Conservation (phyloP, 2,113 vertebrate genomes). For the Furnarius figulus region DNA sequence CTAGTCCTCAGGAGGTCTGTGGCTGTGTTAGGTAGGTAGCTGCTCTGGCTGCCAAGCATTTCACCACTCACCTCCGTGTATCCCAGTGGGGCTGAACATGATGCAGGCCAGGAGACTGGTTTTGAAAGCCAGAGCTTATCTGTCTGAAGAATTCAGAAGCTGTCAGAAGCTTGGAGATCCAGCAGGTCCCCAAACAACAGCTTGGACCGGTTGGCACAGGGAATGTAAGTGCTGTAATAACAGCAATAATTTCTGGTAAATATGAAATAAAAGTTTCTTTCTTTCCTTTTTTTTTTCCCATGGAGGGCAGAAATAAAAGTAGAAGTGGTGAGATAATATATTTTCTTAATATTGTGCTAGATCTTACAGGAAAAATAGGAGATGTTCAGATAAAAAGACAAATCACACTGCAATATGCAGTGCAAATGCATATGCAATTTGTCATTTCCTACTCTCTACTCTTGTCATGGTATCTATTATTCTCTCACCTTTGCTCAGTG, state of each 20-base stretch:
- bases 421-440: neutral
- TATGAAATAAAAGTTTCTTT: neutral
- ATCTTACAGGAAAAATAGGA: neutral
- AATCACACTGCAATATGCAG: neutral
- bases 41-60: neutral
- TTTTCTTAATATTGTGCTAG: neutral
- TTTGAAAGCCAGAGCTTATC: neutral
- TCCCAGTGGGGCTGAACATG: rapidly evolving
- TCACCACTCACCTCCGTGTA: neutral
- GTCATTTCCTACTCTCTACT: neutral
- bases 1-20: neutral
- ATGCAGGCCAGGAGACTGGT: neutral
- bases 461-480: neutral
- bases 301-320: neutral
- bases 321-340: neutral
- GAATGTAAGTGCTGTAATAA: neutral
- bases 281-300: neutral
- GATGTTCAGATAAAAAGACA: neutral
- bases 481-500: neutral
- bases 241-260: neutral
- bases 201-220: neutral
- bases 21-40: neutral
- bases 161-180: neutral
- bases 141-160: neutral
- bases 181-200: neutral